Percentiles rank a stretch among this genome's conserved stretches.
Conservation (phyloP, 1,140 invertebrate genomes). For the Sarcophaga bullata region DNA sequence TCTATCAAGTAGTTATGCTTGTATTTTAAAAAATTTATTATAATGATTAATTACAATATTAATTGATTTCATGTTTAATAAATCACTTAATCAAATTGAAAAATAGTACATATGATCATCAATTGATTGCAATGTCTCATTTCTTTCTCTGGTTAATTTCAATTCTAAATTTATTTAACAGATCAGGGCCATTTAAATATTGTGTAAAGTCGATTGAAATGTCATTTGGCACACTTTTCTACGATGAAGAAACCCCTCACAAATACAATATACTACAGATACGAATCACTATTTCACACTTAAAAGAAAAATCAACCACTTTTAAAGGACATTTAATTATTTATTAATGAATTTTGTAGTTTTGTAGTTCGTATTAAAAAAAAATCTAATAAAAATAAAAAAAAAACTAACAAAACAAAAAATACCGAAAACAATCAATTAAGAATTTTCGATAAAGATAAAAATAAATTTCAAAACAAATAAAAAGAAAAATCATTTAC, state of each 20-base stretch:
- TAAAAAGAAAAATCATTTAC: neutral
- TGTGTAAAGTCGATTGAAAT: slow-evolving; percentile 11
- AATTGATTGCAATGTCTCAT: neutral
- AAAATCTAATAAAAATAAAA: neutral
- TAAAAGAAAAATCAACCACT: neutral
- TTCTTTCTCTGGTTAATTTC: neutral
- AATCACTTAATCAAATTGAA: neutral
- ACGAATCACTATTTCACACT: neutral
- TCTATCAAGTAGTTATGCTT: too few species aligned
- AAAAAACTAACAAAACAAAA: neutral
- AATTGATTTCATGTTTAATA: too few species aligned
- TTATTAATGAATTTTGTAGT: slow-evolving; percentile 11
- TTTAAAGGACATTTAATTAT: slow-evolving; percentile 2
- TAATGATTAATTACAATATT: too few species aligned
- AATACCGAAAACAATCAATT: neutral
- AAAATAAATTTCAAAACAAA: neutral
- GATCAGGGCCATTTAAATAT: slow-evolving; percentile 14
- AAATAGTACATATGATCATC: neutral
- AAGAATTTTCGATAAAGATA: neutral
- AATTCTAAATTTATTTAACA: slow-evolving; percentile 2
- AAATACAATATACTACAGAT: neutral
- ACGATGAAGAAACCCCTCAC: neutral
- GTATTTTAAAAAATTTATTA: too few species aligned
- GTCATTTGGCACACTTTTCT: slow-evolving; percentile 13
- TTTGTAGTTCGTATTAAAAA: neutral